Base-by-base conservation (phyloP, 2,113 vertebrate species). In the Penelope pileata region DNA sequence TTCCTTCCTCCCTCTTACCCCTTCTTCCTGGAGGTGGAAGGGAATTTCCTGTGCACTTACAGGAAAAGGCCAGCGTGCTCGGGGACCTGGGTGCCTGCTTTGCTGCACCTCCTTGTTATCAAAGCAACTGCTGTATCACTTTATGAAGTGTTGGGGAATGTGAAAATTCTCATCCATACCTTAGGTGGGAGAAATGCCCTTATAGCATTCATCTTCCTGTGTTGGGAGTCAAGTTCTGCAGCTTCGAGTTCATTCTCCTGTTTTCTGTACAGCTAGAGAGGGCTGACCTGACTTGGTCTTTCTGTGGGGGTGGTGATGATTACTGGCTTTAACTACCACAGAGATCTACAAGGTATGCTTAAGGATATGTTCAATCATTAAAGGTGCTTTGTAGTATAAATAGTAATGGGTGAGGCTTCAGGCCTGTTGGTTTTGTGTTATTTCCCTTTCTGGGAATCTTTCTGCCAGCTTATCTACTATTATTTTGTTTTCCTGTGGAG, bases 1-100 rank as follows among this genome's bases (percentile, higher is more conserved):
- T 95, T 91, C 91, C 92, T 93, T 93, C 86, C 70, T 95, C 62
- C 60, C 3, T 5, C 36, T 83, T 91, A 58, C n/a, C 11, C n/a
- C 40, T 93, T 91, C 67, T 36, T 90, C 16, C 8, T 0, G 23
- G 53, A 26, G 3, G 17, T 21, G 86, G 72, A 58, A 42, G 38
- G 68, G 68, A 34, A 47, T 58, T 90, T 94, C 91, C 79, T 75
- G 13, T 83, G 32, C 51, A 17, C 62, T 87, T 81, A 62, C 3
- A 8, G 63, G 69, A 83, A 94, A 59, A 23, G 9, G 11, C 40
- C 7, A 6, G 54, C 7, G 4, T 93, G 91, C 60, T 56, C 54
- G 7, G 73, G 63, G 30, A 54, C 29, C 0, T 1, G 22, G 18
- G 32, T 0, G 0, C 10, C 23, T 73, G 24, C 30, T 91, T 83